These are phyloP conservation scores for Nibea coibor DNA, from an alignment of 2,113 vertebrate genomes.

Conservation along the genomic window DNA sequence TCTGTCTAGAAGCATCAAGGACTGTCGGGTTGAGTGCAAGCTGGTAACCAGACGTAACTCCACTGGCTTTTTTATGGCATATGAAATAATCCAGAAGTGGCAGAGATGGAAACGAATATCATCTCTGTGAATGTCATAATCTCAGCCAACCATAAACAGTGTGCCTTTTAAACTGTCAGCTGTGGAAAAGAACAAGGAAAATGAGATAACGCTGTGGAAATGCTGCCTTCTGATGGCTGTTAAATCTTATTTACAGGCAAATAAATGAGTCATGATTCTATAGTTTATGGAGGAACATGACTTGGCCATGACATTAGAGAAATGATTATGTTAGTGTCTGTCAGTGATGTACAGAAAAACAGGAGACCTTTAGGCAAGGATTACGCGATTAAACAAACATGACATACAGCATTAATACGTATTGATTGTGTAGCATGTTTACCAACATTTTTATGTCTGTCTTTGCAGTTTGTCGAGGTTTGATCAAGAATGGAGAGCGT, in stretches of 20 bases:
- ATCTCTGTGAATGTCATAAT: constrained; percentile 37
- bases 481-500: constrained; percentile 97
- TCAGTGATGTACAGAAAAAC: not conserved
- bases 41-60: constrained; percentile 28
- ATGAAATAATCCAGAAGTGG: constrained; percentile 34
- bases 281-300: not conserved
- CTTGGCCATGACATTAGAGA: not conserved
- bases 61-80: constrained; percentile 3
- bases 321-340: constrained; percentile 12
- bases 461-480: constrained; percentile 90
- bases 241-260: constrained; percentile 42
- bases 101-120: constrained; percentile 41
- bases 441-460: constrained; percentile 11
- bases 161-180: constrained; percentile 53
- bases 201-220: constrained; percentile 18
- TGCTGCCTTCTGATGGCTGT: constrained; percentile 14
- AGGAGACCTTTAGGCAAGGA: constrained; percentile 2
- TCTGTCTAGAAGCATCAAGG: constrained; percentile 46
- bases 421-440: not conserved
- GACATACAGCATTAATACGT: not conserved
- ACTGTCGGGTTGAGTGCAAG: constrained; percentile 38
- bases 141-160: constrained; percentile 29
- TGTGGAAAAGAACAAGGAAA: constrained; percentile 4
- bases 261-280: constrained; percentile 33
- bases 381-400: not conserved